phyloP scores from a whole-genome alignment of 2,797 vertebrate genomes.

The Poecilia wingei region DNA sequence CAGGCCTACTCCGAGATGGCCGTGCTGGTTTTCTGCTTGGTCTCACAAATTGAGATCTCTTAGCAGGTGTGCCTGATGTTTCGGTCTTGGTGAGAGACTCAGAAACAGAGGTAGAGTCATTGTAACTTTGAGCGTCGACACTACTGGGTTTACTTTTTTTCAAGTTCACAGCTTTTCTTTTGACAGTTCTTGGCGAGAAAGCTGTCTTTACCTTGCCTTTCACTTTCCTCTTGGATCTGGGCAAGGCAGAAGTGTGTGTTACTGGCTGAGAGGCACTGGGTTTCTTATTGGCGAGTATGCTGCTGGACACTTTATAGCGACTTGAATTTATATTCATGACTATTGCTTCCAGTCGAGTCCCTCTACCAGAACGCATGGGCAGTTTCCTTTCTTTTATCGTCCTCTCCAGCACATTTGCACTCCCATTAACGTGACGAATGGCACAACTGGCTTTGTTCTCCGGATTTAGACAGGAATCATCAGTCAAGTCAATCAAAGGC shows the following conservation, averaged over 20 bases:
- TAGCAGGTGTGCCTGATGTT: conserved; percentile 45
- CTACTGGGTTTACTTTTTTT: conserved; percentile 47
- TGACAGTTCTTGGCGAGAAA: conserved; percentile 24
- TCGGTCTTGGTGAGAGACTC: conserved; percentile 51
- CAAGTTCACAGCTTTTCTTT: conserved; percentile 37
- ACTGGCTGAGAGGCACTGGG: conserved; percentile 34
- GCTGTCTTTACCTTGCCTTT: conserved; percentile 24
- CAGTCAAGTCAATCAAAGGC: conserved; percentile 55
- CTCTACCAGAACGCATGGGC: conserved; percentile 74
- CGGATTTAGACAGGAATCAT: conserved; percentile 34
- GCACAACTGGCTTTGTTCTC: conserved; percentile 44
- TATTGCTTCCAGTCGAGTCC: conserved; percentile 77
- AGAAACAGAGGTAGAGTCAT: conserved; percentile 77
- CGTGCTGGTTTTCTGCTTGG: conserved; percentile 30
- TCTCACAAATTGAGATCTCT: conserved; percentile 29
- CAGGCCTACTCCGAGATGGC: conserved; percentile 14
- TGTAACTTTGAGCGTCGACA: conserved; percentile 49
- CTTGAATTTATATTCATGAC: conserved; percentile 82
- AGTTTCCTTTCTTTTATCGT: conserved; percentile 69
- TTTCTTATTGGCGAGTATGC: conserved; percentile 61
- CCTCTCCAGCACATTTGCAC: conserved; percentile 49
- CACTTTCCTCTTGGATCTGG: conserved; percentile 21
- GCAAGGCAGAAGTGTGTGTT: conserved; percentile 7
- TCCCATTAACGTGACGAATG: conserved; percentile 64
- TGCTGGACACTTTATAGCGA: conserved; percentile 70